Conservation (phyloP, 2,113 vertebrate species). For the Lichenostomus cassidix region DNA sequence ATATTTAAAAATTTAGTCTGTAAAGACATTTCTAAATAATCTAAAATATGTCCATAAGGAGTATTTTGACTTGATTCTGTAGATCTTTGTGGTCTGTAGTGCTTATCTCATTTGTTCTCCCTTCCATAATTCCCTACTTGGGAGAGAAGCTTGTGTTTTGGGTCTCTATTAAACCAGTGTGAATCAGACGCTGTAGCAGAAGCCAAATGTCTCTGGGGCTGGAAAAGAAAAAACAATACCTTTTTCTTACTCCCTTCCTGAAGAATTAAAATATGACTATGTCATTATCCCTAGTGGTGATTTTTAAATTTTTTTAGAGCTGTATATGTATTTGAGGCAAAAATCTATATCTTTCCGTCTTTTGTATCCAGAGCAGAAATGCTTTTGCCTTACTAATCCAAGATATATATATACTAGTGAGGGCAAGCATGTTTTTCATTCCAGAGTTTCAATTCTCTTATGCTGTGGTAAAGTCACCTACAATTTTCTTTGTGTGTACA, state of each 20-base stretch:
- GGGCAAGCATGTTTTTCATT: neutral
- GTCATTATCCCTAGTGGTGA: neutral
- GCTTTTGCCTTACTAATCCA: neutral
- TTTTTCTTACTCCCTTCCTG: neutral
- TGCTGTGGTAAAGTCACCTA: neutral
- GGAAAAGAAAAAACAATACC: neutral
- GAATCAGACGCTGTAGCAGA: neutral
- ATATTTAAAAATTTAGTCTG: neutral
- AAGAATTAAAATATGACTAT: neutral
- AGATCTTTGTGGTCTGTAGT: neutral
- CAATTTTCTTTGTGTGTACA: neutral
- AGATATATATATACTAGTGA: neutral
- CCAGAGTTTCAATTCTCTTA: neutral
- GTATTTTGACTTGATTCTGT: neutral
- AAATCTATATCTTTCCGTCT: neutral
- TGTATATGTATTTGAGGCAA: neutral
- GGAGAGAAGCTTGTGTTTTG: neutral
- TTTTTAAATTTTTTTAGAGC: neutral
- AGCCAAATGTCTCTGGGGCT: neutral
- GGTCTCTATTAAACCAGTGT: neutral
- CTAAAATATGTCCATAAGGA: neutral
- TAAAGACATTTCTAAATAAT: neutral
- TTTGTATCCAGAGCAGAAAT: neutral
- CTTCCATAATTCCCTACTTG: neutral
- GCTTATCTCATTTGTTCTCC: neutral